Evolutionary conservation across 2,888 invertebrate genomes (phyloP).

Genomic region (Heliconius ethilla): DNA sequence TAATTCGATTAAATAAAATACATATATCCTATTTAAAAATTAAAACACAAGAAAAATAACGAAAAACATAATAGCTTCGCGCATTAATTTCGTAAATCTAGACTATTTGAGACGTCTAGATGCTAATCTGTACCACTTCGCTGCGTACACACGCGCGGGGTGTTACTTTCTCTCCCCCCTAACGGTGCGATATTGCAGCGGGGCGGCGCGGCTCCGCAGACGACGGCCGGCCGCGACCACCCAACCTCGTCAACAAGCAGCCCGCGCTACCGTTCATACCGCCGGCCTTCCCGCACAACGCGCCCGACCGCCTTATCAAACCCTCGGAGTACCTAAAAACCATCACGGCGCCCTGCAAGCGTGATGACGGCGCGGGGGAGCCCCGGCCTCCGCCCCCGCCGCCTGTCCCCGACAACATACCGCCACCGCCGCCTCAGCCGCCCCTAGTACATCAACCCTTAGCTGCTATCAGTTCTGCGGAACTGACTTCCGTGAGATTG

Average conservation of each 20-base stretch:
- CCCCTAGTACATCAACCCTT: constrained; percentile 84
- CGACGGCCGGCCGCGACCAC: constrained; percentile 80
- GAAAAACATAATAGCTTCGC: constrained; percentile 17
- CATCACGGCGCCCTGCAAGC: constrained; percentile 85
- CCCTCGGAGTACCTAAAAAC: constrained; percentile 95
- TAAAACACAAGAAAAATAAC: background rate
- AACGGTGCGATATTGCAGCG: constrained; percentile 66
- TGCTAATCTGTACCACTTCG: constrained; percentile 32
- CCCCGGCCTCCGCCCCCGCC: constrained; percentile 83
- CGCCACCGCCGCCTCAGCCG: constrained; percentile 68
- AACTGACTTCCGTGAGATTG: constrained; percentile 91
- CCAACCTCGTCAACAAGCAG: constrained; percentile 91
- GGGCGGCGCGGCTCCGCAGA: constrained; percentile 76
- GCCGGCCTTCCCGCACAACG: constrained; percentile 92
- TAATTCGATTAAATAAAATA: no score
- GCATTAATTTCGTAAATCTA: constrained; percentile 36
- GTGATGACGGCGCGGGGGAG: constrained; percentile 80
- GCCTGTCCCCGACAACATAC: constrained; percentile 68
- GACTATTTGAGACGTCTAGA: constrained; percentile 39
- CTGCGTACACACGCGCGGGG: constrained; percentile 50
- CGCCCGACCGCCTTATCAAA: constrained; percentile 92
- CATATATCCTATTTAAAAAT: no score
- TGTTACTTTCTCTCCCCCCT: constrained; percentile 73
- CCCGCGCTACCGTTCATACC: constrained; percentile 94
- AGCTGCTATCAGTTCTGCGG: constrained; percentile 93